A percentile compares a stretch with the other conserved stretches of the same genome.
Evolutionary conservation across 2,113 vertebrate genomes (phyloP).

Genomic region (Spermophilus dauricus): DNA sequence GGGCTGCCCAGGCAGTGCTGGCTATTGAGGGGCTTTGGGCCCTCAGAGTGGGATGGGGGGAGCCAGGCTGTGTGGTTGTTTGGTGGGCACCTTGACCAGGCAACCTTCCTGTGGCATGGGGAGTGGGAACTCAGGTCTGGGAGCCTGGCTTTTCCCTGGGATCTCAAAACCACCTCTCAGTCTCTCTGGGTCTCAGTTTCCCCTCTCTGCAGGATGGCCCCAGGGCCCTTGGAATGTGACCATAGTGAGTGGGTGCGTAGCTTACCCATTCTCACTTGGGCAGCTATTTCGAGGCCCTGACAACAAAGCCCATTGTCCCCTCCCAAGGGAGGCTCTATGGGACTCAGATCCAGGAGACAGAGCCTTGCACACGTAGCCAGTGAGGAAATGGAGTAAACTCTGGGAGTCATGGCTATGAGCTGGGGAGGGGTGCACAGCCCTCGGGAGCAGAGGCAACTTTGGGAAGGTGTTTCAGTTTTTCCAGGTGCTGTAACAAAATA

Average conservation of each 20-base stretch:
- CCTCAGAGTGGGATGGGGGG: not conserved
- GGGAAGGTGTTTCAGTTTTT: too few relatives aligned
- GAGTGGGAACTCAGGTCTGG: not conserved
- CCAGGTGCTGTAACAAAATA: not conserved
- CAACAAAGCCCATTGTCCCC: too few relatives aligned
- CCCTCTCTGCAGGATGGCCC: not conserved
- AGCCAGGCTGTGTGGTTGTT: not conserved
- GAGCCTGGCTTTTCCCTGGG: not conserved
- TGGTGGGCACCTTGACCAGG: not conserved
- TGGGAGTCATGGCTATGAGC: not conserved
- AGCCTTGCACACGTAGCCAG: too few relatives aligned
- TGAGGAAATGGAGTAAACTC: not conserved
- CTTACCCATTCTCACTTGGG: not conserved
- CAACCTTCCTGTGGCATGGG: not conserved
- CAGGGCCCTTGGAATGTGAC: fast-evolving
- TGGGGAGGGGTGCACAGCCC: too few relatives aligned
- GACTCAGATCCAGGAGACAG: not conserved
- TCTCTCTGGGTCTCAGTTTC: not conserved
- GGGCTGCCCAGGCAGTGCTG: not conserved
- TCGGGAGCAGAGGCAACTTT: not conserved
- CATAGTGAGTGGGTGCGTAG: fast-evolving
- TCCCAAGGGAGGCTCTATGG: not conserved
- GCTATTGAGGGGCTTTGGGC: not conserved
- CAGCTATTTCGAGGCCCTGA: fast-evolving
- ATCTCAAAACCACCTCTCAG: not conserved